phyloP scores from a whole-genome alignment of 2,888 invertebrate species.

The Cheilosia grossa region DNA sequence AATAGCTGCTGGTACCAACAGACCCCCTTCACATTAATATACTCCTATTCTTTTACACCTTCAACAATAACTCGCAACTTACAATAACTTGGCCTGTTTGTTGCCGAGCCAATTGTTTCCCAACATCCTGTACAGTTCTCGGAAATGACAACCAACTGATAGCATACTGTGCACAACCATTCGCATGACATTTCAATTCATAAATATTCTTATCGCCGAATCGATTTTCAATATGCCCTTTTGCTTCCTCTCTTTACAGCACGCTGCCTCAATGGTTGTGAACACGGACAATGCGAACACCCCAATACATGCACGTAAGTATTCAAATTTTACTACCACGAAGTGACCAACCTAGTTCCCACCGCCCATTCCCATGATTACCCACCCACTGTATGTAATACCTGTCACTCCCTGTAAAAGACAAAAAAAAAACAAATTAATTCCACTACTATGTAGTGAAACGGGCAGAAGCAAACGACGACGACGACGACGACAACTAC shows the following conservation, averaged over 20 bases:
- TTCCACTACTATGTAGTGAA: slow-evolving; percentile 6
- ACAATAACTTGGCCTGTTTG: neutral
- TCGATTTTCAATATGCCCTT: slow-evolving; percentile 24
- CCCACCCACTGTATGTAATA: slow-evolving; percentile 15
- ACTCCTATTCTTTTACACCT: too few relatives aligned
- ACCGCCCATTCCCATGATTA: slow-evolving; percentile 55
- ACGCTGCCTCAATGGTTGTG: slow-evolving; percentile 96
- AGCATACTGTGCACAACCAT: neutral
- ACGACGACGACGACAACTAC: neutral
- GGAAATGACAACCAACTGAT: neutral
- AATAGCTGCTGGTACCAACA: too few relatives aligned
- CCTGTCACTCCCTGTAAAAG: neutral
- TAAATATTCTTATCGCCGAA: slow-evolving; percentile 53
- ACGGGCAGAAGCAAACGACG: neutral
- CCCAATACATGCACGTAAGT: slow-evolving; percentile 99
- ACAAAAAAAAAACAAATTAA: slow-evolving; percentile 12
- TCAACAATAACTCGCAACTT: too few relatives aligned
- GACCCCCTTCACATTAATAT: too few relatives aligned
- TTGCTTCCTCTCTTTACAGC: slow-evolving; percentile 89
- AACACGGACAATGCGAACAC: slow-evolving; percentile 95
- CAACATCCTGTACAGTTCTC: neutral
- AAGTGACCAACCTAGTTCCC: slow-evolving; percentile 70
- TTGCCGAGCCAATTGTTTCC: neutral
- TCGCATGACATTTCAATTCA: slow-evolving; percentile 50
- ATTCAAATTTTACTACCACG: slow-evolving; percentile 74